Evolutionary conservation across 2,888 invertebrate species (phyloP).

Genomic region (Phrixothrix hirtus): DNA sequence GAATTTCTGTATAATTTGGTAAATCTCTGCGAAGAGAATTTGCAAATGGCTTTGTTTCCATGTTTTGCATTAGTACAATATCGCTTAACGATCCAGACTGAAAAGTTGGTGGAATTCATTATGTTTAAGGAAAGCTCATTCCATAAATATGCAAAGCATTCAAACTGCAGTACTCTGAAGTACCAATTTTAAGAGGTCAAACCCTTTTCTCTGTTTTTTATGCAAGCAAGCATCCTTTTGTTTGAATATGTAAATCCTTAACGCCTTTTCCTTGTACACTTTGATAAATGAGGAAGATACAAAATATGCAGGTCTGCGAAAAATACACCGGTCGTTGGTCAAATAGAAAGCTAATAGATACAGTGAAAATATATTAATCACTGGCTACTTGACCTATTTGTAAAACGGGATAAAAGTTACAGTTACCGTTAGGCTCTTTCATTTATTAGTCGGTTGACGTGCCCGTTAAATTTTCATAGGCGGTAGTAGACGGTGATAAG

Average conservation of each 20-base stretch:
- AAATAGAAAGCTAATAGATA: slow-evolving; percentile 26
- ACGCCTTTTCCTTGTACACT: slow-evolving; percentile 32
- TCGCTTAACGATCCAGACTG: too few species aligned
- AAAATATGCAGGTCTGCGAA: slow-evolving; percentile 26
- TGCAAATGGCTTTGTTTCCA: too few species aligned
- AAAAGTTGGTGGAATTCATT: background rate
- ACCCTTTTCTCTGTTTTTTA: slow-evolving; percentile 29
- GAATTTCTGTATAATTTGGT: too few species aligned
- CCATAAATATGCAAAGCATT: slow-evolving; percentile 16
- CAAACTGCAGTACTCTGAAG: slow-evolving; percentile 14
- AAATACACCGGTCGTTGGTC: slow-evolving; percentile 24
- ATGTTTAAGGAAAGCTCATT: background rate
- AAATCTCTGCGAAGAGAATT: too few species aligned
- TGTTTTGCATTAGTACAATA: too few species aligned
- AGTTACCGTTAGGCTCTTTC: too few species aligned
- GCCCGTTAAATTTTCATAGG: too few species aligned
- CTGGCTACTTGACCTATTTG: background rate
- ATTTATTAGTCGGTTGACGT: background rate
- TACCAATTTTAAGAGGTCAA: slow-evolving; percentile 24
- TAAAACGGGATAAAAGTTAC: background rate
- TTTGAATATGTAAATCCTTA: slow-evolving; percentile 32
- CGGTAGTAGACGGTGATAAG: too few species aligned
- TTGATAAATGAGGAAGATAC: slow-evolving; percentile 30
- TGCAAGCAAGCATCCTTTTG: slow-evolving; percentile 30
- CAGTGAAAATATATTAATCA: slow-evolving; percentile 3